Conservation (phyloP, 2,113 vertebrate genomes). For the Apodemus sylvaticus region DNA sequence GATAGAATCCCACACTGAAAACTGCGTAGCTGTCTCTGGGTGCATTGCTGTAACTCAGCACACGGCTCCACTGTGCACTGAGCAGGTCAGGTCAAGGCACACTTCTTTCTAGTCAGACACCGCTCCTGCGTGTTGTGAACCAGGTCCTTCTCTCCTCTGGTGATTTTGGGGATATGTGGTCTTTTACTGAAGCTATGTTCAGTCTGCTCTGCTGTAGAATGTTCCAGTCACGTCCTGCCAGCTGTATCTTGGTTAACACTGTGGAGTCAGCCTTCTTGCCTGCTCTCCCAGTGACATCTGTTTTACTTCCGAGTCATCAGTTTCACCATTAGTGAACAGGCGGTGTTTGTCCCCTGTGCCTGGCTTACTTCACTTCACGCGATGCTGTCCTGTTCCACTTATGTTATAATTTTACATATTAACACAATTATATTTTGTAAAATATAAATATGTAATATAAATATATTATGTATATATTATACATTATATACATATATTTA, state of each 20-base stretch:
- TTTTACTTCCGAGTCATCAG: background rate
- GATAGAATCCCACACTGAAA: background rate
- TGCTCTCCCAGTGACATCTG: background rate
- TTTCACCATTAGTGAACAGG: background rate
- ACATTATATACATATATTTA: no score
- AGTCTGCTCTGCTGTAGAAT: background rate
- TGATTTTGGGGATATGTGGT: background rate
- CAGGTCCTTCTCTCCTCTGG: background rate
- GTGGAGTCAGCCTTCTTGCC: background rate
- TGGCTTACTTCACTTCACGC: background rate
- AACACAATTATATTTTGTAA: background rate
- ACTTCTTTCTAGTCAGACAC: no score
- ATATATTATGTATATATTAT: background rate
- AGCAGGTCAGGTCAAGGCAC: background rate
- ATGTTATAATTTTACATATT: background rate
- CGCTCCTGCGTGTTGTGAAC: no score
- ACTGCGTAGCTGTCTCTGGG: background rate
- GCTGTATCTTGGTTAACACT: background rate
- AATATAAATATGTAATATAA: background rate
- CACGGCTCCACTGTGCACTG: background rate
- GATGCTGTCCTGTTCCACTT: background rate
- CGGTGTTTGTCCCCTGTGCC: no score
- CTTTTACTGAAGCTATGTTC: background rate
- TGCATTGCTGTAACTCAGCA: background rate
- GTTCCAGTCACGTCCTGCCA: background rate